These are phyloP conservation scores for Opisthograptis luteolata DNA, from an alignment of 2,888 invertebrate species.

Conservation along the genomic window DNA sequence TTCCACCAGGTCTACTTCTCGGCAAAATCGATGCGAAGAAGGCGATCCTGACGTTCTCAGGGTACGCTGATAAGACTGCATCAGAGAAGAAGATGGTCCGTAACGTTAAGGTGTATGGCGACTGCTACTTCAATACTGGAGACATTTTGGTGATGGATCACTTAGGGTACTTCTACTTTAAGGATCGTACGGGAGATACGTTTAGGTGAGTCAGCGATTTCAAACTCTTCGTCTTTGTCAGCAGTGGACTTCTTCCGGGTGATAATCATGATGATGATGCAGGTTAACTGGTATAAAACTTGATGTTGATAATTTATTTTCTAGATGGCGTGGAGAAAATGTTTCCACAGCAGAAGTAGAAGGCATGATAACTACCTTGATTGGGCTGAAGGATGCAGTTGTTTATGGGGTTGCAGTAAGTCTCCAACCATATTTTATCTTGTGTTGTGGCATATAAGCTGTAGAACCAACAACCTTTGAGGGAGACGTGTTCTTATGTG, in stretches of 20 bases:
- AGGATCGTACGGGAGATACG: slow-evolving; percentile 94
- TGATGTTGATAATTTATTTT: slow-evolving; percentile 8
- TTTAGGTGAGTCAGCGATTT: slow-evolving; percentile 84
- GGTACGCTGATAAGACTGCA: slow-evolving; percentile 86
- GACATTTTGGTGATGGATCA: slow-evolving; percentile 96
- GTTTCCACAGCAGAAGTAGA: slow-evolving; percentile 98
- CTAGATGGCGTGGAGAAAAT: slow-evolving; percentile 97
- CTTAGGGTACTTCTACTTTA: slow-evolving; percentile 96
- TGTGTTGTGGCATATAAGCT: too few relatives aligned
- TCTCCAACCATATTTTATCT: too few relatives aligned
- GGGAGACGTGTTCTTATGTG: too few relatives aligned
- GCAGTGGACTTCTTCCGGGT: too few relatives aligned
- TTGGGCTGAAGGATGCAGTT: slow-evolving; percentile 91
- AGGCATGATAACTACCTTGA: slow-evolving; percentile 91
- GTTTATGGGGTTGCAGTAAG: slow-evolving; percentile 95
- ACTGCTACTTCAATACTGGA: slow-evolving; percentile 95
- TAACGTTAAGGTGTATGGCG: slow-evolving; percentile 92
- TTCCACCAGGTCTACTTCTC: slow-evolving; percentile 86
- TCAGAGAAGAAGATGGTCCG: slow-evolving; percentile 93
- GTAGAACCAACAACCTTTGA: too few relatives aligned
- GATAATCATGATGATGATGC: too few relatives aligned
- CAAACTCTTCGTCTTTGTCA: too few relatives aligned
- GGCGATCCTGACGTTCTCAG: slow-evolving; percentile 74
- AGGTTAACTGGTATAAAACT: too few relatives aligned
- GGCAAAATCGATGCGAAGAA: slow-evolving; percentile 85